These are phyloP conservation scores for Thecocarcelia acutangulata DNA, from an alignment of 2,888 invertebrate species.

Conservation along the genomic window DNA sequence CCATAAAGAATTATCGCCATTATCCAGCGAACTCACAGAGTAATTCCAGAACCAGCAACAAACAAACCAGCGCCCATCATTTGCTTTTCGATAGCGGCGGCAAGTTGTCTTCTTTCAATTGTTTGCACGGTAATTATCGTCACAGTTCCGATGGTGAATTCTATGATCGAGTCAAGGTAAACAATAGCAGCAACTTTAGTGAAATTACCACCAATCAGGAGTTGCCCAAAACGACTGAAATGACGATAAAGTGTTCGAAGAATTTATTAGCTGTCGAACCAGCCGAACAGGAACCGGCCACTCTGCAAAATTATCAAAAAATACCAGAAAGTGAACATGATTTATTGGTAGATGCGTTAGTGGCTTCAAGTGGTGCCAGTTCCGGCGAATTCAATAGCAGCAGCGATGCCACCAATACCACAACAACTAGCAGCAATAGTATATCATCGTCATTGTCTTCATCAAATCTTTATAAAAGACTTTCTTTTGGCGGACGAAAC, in stretches of 20 bases:
- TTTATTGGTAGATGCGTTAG: constrained; percentile 68
- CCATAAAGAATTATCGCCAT: constrained; percentile 73
- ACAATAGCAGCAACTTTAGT: constrained; percentile 22
- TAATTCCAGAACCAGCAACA: background rate
- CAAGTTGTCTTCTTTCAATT: constrained; percentile 74
- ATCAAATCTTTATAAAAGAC: constrained; percentile 70
- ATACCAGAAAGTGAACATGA: constrained; percentile 75
- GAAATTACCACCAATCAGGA: constrained; percentile 4
- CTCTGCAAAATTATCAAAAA: constrained; percentile 76
- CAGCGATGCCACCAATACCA: constrained; percentile 69
- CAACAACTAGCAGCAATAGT: constrained; percentile 51
- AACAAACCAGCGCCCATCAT: constrained; percentile 14
- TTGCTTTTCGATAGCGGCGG: constrained; percentile 69
- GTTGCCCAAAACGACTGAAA: constrained; percentile 64
- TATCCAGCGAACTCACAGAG: constrained; percentile 57
- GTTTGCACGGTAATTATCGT: constrained; percentile 78
- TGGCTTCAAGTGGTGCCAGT: constrained; percentile 72
- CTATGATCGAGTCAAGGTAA: constrained; percentile 75
- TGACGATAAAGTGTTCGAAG: constrained; percentile 73
- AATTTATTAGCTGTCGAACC: constrained; percentile 71
- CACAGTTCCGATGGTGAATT: constrained; percentile 77
- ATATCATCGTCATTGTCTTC: constrained; percentile 59
- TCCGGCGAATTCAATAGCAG: constrained; percentile 75
- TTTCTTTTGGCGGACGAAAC: constrained; percentile 73
- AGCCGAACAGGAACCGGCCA: constrained; percentile 72